Base-by-base conservation (phyloP, 2,113 vertebrate species). In the Muscicapa adusta region DNA sequence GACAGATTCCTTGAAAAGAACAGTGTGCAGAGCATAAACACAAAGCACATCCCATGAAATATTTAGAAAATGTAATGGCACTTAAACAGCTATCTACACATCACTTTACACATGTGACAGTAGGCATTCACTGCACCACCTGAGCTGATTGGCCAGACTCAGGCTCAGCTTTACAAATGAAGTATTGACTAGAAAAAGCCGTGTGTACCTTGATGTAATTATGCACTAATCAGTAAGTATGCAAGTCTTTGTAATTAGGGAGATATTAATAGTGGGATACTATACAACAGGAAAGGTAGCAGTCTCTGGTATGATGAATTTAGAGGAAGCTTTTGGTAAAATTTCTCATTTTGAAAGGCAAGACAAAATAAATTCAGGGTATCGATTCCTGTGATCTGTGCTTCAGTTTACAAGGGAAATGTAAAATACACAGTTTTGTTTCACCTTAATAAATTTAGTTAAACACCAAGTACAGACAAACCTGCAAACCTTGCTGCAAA, bases 101-200 rank as follows among this genome's bases (percentile, higher is more conserved):
- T 26, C 40, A 40, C 24, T 45, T 29, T 34, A 51, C 8, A 43
- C 0, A 0, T 18, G 50, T 16, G 24, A 60, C 24, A 67, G 48
- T 0, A 50, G 19, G 23, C 31, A 50, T 12, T 53, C 36, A 54
- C 18, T 42, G 33, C 38, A 42, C 72, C 36, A 33, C 8, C 62
- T 29, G 26, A 70, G 65, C 23, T 63, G 54, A 28, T 0, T 28
- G 72, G 53, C 38, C 47, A 82, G 31, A 53, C 34, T 65, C 36
- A 61, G 84, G 42, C 28, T 51, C 79, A 79, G 53, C 50, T 85
- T 67, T 50, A 29, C 5, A 61, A 85, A 62, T 4, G 4, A 76
- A 71, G 12, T 36, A 33, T 7, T 75, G 76, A 43, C 31, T n/a
- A 57, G 65, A 67, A 85, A 79, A 79, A 85, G 1, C 31, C 82